Conservation (phyloP, 2,113 vertebrate genomes). For the Notothenia coriiceps region DNA sequence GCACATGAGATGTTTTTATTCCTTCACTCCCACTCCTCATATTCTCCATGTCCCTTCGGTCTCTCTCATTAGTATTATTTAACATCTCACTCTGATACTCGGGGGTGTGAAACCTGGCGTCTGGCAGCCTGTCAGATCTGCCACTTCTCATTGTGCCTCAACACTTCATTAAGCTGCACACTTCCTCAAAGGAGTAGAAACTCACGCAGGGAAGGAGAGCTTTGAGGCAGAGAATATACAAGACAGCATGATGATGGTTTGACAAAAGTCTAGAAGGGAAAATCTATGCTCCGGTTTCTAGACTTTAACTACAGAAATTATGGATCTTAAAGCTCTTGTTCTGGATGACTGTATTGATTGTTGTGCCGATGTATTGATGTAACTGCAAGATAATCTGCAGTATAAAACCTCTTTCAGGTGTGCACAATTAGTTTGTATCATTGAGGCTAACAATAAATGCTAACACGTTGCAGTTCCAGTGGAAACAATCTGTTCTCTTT, state of each 20-base stretch:
- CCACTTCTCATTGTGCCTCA: constrained; percentile 56
- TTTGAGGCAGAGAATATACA: constrained; percentile 12
- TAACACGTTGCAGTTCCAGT: neutral
- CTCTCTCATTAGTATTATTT: constrained; percentile 70
- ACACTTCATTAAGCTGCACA: constrained; percentile 56
- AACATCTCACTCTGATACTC: constrained; percentile 54
- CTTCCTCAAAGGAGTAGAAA: constrained; percentile 34
- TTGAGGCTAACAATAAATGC: neutral
- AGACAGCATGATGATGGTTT: constrained; percentile 27
- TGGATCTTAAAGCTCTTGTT: neutral
- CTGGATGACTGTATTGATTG: constrained; percentile 22
- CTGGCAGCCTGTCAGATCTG: constrained; percentile 57
- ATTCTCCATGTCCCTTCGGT: constrained; percentile 36
- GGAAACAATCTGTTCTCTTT: constrained; percentile 1
- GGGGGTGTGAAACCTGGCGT: constrained; percentile 38
- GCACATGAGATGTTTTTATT: constrained; percentile 12
- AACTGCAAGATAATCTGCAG: constrained; percentile 8
- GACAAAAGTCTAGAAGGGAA: constrained; percentile 15
- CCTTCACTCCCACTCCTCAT: constrained; percentile 39
- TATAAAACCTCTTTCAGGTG: neutral
- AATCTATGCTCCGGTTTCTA: neutral
- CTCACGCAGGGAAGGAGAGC: constrained; percentile 12
- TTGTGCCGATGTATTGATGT: constrained; percentile 23
- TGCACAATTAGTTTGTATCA: constrained; percentile 17
- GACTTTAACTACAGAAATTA: constrained; percentile 2